Conservation (phyloP, 2,113 vertebrate species). For the Apteryx mantelli region DNA sequence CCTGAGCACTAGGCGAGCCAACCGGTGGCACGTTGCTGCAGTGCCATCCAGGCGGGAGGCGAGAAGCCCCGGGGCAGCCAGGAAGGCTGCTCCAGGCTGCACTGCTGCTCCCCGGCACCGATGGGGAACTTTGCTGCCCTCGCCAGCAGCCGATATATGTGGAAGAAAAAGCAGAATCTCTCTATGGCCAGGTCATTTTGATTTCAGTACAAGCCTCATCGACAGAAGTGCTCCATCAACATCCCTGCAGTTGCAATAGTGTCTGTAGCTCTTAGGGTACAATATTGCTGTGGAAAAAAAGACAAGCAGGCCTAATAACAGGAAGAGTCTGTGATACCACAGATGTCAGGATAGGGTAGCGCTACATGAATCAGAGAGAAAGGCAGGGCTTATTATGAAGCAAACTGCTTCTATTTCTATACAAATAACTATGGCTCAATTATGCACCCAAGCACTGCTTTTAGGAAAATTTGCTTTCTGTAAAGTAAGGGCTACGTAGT, state of each 20-base stretch:
- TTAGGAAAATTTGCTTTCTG: constrained; percentile 4
- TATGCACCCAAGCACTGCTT: background rate
- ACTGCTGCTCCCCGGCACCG: background rate
- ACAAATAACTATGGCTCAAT: constrained; percentile 30
- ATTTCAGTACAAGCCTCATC: background rate
- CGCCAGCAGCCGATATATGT: background rate
- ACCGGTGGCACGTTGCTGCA: background rate
- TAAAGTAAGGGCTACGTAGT: background rate
- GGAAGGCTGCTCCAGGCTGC: background rate
- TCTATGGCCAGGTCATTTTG: background rate
- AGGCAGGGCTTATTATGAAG: constrained; percentile 39
- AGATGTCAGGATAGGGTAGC: background rate
- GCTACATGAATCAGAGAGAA: background rate
- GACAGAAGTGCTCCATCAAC: background rate
- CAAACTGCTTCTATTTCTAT: constrained; percentile 51
- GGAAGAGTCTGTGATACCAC: background rate
- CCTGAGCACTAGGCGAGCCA: background rate
- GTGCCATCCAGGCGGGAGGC: background rate
- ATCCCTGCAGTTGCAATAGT: background rate
- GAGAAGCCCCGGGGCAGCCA: background rate
- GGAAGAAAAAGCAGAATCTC: background rate
- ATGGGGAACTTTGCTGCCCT: background rate
- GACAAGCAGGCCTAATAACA: background rate
- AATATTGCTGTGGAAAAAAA: background rate
- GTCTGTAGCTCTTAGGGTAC: background rate